These are phyloP conservation scores for Microplitis demolitor DNA, from an alignment of 1,140 invertebrate genomes.

Conservation along the genomic window DNA sequence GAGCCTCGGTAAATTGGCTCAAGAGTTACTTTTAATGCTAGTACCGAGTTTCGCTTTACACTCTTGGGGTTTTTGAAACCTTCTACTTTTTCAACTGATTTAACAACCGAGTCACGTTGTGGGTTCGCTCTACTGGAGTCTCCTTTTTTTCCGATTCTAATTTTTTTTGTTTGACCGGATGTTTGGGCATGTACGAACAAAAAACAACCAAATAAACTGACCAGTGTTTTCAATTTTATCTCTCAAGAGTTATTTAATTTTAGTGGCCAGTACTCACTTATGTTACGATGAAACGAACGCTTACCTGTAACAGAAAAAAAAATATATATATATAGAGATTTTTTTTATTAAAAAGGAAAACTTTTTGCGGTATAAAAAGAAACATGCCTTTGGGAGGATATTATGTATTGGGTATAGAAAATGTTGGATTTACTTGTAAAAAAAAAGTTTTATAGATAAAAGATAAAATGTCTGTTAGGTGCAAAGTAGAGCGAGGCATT, in stretches of 20 bases:
- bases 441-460: slow-evolving; percentile 22
- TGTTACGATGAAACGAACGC: neutral
- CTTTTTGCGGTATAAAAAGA: neutral
- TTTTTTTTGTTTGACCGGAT: slow-evolving; percentile 6
- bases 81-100: neutral
- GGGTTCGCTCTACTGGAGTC: neutral
- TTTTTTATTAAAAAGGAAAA: neutral
- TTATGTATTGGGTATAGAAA: slow-evolving; percentile 2
- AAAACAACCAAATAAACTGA: neutral
- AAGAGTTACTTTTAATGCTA: neutral
- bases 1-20: neutral
- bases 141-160: neutral
- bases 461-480: slow-evolving; percentile 31
- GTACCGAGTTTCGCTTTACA: neutral
- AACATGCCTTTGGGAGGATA: slow-evolving; percentile 2
- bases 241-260: no score
- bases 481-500: slow-evolving; percentile 31
- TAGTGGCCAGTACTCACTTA: no score
- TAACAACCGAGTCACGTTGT: slow-evolving; percentile 23
- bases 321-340: neutral
- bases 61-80: neutral
- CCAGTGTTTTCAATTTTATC: neutral
- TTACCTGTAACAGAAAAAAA: slow-evolving; percentile 29
- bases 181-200: slow-evolving; percentile 1
- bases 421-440: slow-evolving; percentile 20